Percentiles rank a stretch among this genome's conserved stretches.
phyloP scores from a whole-genome alignment of 2,113 vertebrate genomes.

The Sigmodon hispidus region DNA sequence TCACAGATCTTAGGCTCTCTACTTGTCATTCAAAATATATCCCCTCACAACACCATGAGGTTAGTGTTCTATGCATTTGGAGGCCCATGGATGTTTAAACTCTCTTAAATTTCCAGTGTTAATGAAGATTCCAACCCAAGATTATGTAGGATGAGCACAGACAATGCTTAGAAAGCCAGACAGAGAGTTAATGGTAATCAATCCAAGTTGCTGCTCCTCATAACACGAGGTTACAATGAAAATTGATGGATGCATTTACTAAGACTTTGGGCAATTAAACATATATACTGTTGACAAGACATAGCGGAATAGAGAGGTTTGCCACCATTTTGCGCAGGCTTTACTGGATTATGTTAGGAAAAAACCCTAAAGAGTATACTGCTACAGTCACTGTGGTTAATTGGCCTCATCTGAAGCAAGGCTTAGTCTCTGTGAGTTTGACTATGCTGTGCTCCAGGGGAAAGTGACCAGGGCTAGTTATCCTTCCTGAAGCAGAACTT shows the following conservation, averaged over 20 bases:
- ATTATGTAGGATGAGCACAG: not conserved
- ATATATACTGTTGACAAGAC: not conserved
- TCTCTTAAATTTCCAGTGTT: not conserved
- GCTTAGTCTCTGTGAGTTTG: not conserved
- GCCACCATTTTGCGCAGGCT: not conserved
- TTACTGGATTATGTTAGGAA: not conserved
- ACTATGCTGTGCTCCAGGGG: not conserved
- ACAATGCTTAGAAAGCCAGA: not conserved
- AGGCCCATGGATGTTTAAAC: not conserved
- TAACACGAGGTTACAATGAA: not conserved
- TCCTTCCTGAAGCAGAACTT: not conserved
- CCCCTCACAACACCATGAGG: not conserved
- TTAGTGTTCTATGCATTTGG: not conserved
- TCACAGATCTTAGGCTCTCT: not conserved
- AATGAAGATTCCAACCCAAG: not conserved
- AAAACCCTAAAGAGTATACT: not conserved
- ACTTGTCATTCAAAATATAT: not conserved
- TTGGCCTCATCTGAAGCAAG: not conserved
- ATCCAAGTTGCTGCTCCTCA: not conserved
- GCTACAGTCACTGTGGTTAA: not conserved
- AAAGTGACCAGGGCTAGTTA: not conserved
- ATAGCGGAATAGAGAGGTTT: not conserved
- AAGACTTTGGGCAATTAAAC: slow-evolving; percentile 5
- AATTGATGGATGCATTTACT: not conserved
- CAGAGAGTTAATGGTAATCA: not conserved